Base-by-base conservation (phyloP, 2,888 invertebrate genomes). In the Acrocyrtus sp. region DNA sequence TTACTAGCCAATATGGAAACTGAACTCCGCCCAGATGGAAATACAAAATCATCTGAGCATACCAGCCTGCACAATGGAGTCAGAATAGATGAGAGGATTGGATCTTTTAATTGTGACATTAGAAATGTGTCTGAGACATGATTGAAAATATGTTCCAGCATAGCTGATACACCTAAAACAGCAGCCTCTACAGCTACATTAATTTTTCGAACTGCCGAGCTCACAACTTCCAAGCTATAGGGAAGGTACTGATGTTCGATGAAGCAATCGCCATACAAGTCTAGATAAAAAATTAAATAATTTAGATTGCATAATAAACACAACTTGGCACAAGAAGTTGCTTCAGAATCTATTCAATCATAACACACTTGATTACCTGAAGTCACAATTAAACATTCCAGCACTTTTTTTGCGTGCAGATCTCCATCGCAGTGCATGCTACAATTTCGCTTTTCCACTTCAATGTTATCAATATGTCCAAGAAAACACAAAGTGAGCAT, bases 401-500 rank as follows among this genome's bases (percentile, higher is more conserved):
- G 87, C n/a, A 98, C 95, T 83, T 93, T 92, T 27, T 87, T 86
- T 0, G 96, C 93, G 84, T 93, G 92, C 63, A 87, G 87, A 85
- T 98, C 98, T 0, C 97, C 90, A 0, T 88, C 89, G 74, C 88
- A 87, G 17, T 51, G 77, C 69, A 62, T 73, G 45, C 57, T 57
- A 21, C 84, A 0, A 87, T 86, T 47, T 87, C 53, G 60, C 43
- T 69, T 68, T 19, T 60, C 60, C 6, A 61, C 29, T n/a, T 76
- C 84, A 27, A 93, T 85, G 83, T 92, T 93, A 77, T 93, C 93
- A 82, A 80, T 69, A 62, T 89, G 90, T 0, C 93, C 95, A 22
- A 94, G 90, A 83, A 96, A 98, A 84, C 98, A 98, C 2, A 98
- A 85, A 0, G 96, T 94, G 61, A 98, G 85, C 94, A 98, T 96